Evolutionary conservation across 1,140 invertebrate genomes (phyloP).

Genomic region (Bradynema listronoti): DNA sequence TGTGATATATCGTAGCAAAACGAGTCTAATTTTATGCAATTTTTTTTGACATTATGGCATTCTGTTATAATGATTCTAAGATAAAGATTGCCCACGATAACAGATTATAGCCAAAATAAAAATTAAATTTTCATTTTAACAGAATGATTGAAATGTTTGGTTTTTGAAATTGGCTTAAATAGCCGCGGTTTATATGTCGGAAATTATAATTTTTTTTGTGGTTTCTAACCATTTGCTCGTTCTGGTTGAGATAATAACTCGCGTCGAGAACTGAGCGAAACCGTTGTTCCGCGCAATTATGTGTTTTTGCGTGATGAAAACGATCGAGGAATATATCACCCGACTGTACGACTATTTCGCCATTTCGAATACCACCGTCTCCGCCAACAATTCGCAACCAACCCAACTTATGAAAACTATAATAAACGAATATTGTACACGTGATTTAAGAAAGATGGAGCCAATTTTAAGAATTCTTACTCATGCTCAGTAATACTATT

Average conservation of each 20-base stretch:
- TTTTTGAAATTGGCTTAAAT: constrained; percentile 6
- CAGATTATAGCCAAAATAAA: too few species aligned
- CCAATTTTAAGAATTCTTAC: constrained; percentile 8
- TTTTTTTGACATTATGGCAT: too few species aligned
- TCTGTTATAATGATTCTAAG: too few species aligned
- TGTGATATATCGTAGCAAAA: too few species aligned
- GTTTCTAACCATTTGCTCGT: too few species aligned
- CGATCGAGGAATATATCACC: constrained; percentile 40
- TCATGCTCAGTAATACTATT: constrained; percentile 42
- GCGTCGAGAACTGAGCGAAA: constrained; percentile 33
- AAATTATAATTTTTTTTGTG: too few species aligned
- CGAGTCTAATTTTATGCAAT: too few species aligned
- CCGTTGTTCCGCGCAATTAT: constrained; percentile 41
- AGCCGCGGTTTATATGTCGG: background rate
- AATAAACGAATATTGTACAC: background rate
- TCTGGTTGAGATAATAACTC: constrained; percentile 37
- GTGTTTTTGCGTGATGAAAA: constrained; percentile 36
- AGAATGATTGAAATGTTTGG: too few species aligned
- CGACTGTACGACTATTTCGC: constrained; percentile 25
- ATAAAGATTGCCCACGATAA: too few species aligned
- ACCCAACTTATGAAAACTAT: constrained; percentile 42
- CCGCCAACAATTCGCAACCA: constrained; percentile 37
- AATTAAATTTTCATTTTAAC: too few species aligned
- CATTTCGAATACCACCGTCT: too few species aligned
- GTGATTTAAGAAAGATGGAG: background rate